phyloP scores from a whole-genome alignment of 1,140 invertebrate species.

The Apis cerana region DNA sequence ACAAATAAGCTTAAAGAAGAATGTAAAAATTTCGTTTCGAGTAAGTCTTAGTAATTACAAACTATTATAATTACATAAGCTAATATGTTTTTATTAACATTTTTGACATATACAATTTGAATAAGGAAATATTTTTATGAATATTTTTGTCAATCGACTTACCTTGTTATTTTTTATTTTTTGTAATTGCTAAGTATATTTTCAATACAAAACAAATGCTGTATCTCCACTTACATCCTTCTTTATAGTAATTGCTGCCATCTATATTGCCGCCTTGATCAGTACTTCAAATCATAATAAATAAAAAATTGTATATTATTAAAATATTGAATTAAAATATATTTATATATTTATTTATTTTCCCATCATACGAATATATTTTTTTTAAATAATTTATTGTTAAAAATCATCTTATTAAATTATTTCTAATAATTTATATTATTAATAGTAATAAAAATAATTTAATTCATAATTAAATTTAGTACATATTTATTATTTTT shows the following conservation, averaged over 20 bases:
- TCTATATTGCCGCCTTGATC: slow-evolving; percentile 30
- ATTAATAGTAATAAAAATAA: no score
- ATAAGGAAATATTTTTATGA: not conserved
- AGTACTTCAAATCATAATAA: not conserved
- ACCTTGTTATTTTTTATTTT: slow-evolving; percentile 10
- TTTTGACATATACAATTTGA: not conserved
- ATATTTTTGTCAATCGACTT: not conserved
- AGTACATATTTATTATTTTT: no score
- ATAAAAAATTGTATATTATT: not conserved
- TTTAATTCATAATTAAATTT: no score
- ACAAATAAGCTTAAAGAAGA: slow-evolving; percentile 90
- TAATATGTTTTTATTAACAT: not conserved
- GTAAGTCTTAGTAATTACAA: slow-evolving; percentile 82
- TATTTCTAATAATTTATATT: not conserved
- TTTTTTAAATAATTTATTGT: not conserved
- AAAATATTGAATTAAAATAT: not conserved
- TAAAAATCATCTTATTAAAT: not conserved
- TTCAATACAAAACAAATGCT: slow-evolving; percentile 26
- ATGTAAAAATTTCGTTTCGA: slow-evolving; percentile 90
- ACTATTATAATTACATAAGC: not conserved
- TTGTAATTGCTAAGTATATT: not conserved
- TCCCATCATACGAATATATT: not conserved
- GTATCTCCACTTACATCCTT: slow-evolving; percentile 6
- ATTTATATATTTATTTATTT: not conserved
- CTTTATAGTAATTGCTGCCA: slow-evolving; percentile 44